Evolutionary conservation across 2,888 invertebrate genomes (phyloP).

Genomic region (Junonia oenone): DNA sequence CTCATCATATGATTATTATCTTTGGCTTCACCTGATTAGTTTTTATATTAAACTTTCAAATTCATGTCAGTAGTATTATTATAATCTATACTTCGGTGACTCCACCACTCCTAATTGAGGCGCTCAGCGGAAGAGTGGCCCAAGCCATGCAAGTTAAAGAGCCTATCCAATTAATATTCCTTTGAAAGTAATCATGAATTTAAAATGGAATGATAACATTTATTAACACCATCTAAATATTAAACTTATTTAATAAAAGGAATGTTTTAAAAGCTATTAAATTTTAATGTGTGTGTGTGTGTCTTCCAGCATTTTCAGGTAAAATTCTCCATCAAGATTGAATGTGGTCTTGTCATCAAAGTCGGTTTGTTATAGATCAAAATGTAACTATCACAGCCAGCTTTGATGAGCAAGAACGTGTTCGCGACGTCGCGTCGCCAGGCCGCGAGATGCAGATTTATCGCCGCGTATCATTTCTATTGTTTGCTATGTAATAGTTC

Average conservation of each 20-base stretch:
- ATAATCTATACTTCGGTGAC: too few species aligned
- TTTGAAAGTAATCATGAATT: too few species aligned
- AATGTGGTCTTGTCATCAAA: conserved; percentile 85
- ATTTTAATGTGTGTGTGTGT: background rate
- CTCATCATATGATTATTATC: too few species aligned
- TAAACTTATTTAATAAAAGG: background rate
- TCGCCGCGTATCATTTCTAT: background rate
- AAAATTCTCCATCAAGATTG: conserved; percentile 7
- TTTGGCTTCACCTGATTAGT: too few species aligned
- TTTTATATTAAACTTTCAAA: too few species aligned
- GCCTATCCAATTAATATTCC: too few species aligned
- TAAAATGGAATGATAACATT: too few species aligned
- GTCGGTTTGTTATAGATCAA: conserved; percentile 89
- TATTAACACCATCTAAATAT: background rate
- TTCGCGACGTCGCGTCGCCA: conserved; percentile 32
- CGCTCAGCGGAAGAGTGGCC: too few species aligned
- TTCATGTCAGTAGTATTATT: too few species aligned
- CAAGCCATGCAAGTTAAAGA: too few species aligned
- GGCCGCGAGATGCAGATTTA: background rate
- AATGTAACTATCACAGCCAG: conserved; percentile 93
- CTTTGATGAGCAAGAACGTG: conserved; percentile 93
- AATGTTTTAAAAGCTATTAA: background rate
- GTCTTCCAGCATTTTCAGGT: background rate
- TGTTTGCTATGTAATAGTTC: conserved; percentile 36
- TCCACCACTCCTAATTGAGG: too few species aligned